phyloP scores from a whole-genome alignment of 2,888 invertebrate genomes.

The Drosophila anceps region DNA sequence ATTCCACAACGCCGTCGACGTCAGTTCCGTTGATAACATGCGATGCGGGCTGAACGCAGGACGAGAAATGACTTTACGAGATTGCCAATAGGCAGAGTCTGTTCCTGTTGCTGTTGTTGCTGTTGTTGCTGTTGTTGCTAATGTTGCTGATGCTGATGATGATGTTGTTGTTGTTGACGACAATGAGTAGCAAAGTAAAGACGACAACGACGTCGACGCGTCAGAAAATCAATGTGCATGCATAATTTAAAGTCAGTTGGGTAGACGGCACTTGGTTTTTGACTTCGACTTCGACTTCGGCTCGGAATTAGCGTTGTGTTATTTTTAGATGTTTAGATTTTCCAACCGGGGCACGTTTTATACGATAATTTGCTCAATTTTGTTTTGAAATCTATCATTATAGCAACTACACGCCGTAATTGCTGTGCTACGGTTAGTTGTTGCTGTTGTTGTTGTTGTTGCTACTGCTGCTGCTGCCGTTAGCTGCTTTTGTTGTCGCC shows the following conservation, averaged over 20 bases:
- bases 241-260: constrained; percentile 74
- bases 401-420: constrained; percentile 66
- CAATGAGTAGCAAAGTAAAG: constrained; percentile 27
- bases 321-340: constrained; percentile 76
- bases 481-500: constrained; percentile 29
- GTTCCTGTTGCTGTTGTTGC: constrained; percentile 25
- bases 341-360: constrained; percentile 61
- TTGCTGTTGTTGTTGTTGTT: constrained; percentile 21
- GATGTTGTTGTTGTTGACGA: constrained; percentile 37
- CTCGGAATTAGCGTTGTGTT: constrained; percentile 27
- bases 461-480: constrained; percentile 31
- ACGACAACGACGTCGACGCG: constrained; percentile 36
- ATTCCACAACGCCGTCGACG: constrained; percentile 83
- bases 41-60: constrained; percentile 61
- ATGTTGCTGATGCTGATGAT: constrained; percentile 27
- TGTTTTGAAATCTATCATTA: constrained; percentile 77
- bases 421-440: constrained; percentile 41
- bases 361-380: constrained; percentile 77
- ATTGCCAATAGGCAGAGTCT: constrained; percentile 57
- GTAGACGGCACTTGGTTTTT: constrained; percentile 48
- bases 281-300: constrained; percentile 31
- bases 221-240: constrained; percentile 77
- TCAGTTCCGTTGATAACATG: constrained; percentile 85
- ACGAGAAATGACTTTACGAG: constrained; percentile 53
- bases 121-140: constrained; percentile 1